Base-by-base conservation (phyloP, 2,113 vertebrate genomes). In the Delphinus delphis region DNA sequence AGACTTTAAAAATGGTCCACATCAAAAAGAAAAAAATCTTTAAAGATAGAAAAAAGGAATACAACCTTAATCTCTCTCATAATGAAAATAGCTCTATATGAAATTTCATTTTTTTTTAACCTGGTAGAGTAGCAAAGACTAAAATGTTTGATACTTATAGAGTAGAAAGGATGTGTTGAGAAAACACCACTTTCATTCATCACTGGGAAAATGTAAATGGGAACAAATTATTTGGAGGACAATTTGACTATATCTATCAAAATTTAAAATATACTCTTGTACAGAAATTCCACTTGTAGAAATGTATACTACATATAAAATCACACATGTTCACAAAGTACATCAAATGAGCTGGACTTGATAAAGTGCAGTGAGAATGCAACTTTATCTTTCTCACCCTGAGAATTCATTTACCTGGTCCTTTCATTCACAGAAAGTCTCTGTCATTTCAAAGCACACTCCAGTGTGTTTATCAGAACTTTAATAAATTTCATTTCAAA, bases 221-320 rank as follows among this genome's bases (percentile, higher is more conserved):
- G 20, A 77, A 41, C 15, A 90, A 63, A 65, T 65, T 31, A 88
- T 47, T 60, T 68, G 38, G 41, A 95, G 12, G 41, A 55, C 33
- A 65, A 84, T 83, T 63, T 95, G 55, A 80, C 41, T 26, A 84
- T 26, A 83, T 33, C 38, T 26, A 33, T 65, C 65, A 53, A 89
- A 63, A n/a, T 86, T 44, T 84, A 53, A 86, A 89, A 76, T 36
- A 77, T 23, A 53, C 9, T 87, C 36, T 65, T 53, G 20, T 26
- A 73, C 18, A 83, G 63, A 90, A 88, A 92, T 41, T 82, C 18
- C 8, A 74, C 68, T 93, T 73, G 28, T n/a, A 95, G 55, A 95
- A 85, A 67, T 67, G 60, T 26, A 83, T 44, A 76, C 41, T 79
- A 50, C 2, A 1, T 53, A 44, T 44, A 88, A 93, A 70, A 62